These are phyloP conservation scores for Tichodroma muraria DNA, from an alignment of 2,113 vertebrate species.

Conservation along the genomic window DNA sequence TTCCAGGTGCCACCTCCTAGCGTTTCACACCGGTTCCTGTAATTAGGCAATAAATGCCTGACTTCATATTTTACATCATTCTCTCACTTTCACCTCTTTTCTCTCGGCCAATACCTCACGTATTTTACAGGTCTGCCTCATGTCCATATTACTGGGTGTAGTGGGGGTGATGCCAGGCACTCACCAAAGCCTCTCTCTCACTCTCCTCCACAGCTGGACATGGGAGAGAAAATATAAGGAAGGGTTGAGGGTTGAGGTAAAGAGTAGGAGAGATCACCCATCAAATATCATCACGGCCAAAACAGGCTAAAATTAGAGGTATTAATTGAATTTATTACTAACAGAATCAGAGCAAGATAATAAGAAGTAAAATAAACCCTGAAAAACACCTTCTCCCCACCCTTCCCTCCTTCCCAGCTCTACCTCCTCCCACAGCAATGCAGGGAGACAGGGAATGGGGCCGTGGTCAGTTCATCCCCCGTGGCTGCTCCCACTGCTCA, in stretches of 20 bases:
- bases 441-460: background rate
- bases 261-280: rapidly evolving
- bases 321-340: background rate
- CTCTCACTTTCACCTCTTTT: background rate
- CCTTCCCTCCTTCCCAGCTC: background rate
- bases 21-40: background rate
- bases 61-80: background rate
- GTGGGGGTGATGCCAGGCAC: background rate
- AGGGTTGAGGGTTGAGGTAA: background rate
- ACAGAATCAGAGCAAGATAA: background rate
- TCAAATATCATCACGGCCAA: background rate
- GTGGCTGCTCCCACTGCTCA: background rate
- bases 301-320: background rate
- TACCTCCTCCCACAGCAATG: background rate
- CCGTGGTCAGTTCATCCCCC: background rate
- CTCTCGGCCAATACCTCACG: rapidly evolving
- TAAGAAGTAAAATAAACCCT: background rate
- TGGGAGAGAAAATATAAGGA: background rate
- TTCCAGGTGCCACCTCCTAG: background rate
- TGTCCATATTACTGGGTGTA: background rate
- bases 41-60: background rate
- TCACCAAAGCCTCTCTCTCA: background rate
- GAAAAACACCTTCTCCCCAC: background rate
- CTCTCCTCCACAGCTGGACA: background rate
- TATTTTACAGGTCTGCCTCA: background rate